These are phyloP conservation scores for Chiloscyllium punctatum DNA, from an alignment of 2,797 vertebrate species.

Conservation along the genomic window DNA sequence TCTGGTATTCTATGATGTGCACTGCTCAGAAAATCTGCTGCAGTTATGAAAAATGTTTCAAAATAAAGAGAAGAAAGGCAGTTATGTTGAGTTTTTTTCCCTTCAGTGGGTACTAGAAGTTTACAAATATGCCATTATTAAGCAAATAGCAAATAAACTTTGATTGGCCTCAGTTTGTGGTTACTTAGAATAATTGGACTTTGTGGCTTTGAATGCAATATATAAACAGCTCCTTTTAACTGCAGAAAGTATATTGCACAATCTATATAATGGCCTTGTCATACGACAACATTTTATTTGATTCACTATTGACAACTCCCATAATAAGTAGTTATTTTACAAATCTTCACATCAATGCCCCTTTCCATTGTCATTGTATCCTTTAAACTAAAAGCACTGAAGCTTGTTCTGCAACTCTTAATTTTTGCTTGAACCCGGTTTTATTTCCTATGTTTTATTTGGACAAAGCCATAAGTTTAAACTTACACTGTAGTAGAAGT, in stretches of 20 bases:
- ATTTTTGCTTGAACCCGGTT: neutral
- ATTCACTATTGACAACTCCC: neutral
- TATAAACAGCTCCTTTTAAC: neutral
- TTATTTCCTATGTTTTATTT: neutral
- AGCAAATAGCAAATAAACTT: neutral
- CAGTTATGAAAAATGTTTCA: neutral
- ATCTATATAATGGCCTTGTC: neutral
- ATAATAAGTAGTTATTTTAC: neutral
- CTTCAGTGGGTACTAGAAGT: neutral
- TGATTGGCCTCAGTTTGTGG: neutral
- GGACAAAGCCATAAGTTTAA: neutral
- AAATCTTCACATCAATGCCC: neutral
- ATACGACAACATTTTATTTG: neutral
- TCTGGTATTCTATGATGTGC: neutral
- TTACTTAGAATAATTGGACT: neutral
- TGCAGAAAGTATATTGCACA: neutral
- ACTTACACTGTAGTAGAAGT: neutral
- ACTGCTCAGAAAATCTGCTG: neutral
- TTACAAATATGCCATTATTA: neutral
- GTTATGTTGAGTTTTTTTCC: neutral
- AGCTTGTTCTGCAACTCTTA: neutral
- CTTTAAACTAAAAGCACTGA: neutral
- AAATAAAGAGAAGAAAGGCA: neutral
- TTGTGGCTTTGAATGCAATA: neutral
- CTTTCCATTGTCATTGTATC: neutral